A percentile compares a stretch with the other conserved stretches of the same genome.
These are phyloP conservation scores for Dryococelus australis DNA, from an alignment of 2,888 invertebrate species.

Conservation along the genomic window DNA sequence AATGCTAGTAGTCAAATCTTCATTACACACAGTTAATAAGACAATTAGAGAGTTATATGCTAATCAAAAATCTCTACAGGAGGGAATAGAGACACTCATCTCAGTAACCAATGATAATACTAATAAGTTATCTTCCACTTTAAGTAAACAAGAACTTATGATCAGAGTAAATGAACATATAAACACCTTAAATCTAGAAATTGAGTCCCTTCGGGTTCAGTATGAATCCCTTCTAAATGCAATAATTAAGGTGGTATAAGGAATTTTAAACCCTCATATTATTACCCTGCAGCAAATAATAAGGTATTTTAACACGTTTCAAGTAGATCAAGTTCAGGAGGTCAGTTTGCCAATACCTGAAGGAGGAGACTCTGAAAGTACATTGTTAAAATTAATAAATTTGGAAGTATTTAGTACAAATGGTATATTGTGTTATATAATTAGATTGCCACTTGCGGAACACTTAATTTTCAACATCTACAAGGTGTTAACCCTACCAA, in stretches of 20 bases:
- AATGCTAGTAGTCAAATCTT: not conserved
- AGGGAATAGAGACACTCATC: not conserved
- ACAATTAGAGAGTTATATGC: not conserved
- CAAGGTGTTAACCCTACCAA: too few species aligned
- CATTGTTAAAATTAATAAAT: too few species aligned
- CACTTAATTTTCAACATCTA: too few species aligned
- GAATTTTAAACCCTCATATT: not conserved
- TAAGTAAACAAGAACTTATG: not conserved
- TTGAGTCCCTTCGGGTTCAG: not conserved
- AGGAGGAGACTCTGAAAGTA: too few species aligned
- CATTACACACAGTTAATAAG: not conserved
- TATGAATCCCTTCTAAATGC: not conserved
- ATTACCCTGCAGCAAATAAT: not conserved
- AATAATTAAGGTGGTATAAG: not conserved
- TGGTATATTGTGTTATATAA: too few species aligned
- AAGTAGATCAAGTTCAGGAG: too few species aligned
- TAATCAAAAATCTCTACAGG: not conserved
- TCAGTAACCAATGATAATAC: not conserved
- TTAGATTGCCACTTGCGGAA: too few species aligned
- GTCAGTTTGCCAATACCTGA: too few species aligned
- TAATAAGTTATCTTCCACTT: not conserved
- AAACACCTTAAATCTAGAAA: not conserved
- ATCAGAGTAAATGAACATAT: not conserved
- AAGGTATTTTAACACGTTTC: not conserved
- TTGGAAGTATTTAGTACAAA: too few species aligned